Evolutionary conservation across 2,797 vertebrate genomes (phyloP).

Genomic region (Choloepus didactylus): DNA sequence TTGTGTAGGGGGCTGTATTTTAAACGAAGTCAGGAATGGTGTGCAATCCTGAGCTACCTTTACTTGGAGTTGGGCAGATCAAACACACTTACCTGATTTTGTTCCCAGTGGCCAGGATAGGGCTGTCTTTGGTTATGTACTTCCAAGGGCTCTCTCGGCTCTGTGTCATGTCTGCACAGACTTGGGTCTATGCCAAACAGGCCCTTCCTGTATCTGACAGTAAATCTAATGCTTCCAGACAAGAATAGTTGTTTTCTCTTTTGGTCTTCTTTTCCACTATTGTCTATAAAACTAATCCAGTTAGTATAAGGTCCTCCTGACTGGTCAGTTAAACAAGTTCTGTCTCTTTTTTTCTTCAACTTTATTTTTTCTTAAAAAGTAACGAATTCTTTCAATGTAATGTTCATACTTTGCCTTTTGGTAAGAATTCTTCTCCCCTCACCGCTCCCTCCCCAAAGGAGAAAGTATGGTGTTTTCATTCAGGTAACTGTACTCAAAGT

Average conservation of each 20-base stretch:
- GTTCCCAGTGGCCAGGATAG: neutral
- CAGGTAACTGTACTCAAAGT: neutral
- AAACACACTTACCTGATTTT: neutral
- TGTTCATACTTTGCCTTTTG: neutral
- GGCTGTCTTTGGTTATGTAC: neutral
- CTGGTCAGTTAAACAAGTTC: too few relatives aligned
- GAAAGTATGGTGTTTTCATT: neutral
- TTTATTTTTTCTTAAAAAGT: too few relatives aligned
- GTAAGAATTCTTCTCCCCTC: neutral
- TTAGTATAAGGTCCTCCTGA: neutral
- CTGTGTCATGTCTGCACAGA: neutral
- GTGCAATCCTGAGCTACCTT: neutral
- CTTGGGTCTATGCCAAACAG: neutral
- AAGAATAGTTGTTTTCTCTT: neutral
- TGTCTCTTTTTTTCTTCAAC: too few relatives aligned
- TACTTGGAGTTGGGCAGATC: neutral
- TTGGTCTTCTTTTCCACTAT: neutral
- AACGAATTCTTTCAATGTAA: too few relatives aligned
- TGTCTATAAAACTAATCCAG: neutral
- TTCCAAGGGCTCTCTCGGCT: neutral
- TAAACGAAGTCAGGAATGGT: neutral
- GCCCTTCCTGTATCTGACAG: neutral
- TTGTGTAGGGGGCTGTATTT: neutral
- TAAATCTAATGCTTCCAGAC: slow-evolving; percentile 10
- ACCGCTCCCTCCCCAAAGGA: neutral